phyloP scores from a whole-genome alignment of 2,113 vertebrate genomes.

The Puffinus mauretanicus region DNA sequence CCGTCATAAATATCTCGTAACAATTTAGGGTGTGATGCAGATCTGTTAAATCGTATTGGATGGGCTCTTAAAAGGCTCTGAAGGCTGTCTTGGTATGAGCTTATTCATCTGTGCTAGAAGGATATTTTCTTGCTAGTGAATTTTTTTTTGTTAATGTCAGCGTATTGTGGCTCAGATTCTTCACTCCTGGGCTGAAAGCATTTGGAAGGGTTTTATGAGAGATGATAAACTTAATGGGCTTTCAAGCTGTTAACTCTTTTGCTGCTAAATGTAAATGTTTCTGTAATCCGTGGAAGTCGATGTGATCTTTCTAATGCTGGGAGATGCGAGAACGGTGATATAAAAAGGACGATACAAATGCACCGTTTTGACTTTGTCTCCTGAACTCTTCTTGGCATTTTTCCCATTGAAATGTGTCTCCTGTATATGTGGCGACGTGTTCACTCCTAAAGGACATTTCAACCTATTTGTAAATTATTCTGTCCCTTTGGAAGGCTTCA shows the following conservation, averaged over 20 bases:
- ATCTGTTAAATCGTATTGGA: accelerated
- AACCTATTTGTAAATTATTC: accelerated
- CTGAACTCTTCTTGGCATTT: background rate
- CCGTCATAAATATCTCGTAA: accelerated
- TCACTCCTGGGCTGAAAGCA: background rate
- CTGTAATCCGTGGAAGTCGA: background rate
- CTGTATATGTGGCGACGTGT: accelerated
- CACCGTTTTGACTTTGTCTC: background rate
- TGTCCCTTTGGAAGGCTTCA: background rate
- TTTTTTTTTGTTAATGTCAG: background rate
- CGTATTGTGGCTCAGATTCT: background rate
- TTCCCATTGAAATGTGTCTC: background rate
- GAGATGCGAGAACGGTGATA: accelerated
- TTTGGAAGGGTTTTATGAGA: background rate
- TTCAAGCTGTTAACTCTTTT: background rate
- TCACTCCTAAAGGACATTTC: accelerated
- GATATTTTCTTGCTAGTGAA: background rate
- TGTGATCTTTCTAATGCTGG: accelerated
- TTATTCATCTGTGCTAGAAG: background rate
- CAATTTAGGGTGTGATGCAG: background rate
- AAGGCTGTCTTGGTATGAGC: background rate
- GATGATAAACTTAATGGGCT: background rate
- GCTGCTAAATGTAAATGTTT: background rate
- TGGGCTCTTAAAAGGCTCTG: background rate
- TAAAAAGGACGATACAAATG: accelerated